Percentiles rank a stretch among this genome's conserved stretches.
Evolutionary conservation across 1,140 invertebrate species (phyloP).

Genomic region (Macrosteles quadrilineatus): DNA sequence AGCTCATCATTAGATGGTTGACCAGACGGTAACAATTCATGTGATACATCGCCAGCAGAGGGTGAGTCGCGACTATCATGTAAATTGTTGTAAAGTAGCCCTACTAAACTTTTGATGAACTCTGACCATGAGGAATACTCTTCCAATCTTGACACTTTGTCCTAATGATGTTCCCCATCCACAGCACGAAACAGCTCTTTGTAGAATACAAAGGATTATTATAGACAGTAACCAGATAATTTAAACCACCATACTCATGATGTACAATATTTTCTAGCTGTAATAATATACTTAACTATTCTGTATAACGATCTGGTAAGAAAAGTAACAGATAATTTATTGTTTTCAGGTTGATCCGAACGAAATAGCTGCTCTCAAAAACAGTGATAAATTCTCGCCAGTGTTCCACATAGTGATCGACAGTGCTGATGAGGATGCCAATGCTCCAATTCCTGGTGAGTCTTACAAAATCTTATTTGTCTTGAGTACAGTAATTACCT

Average conservation of each 20-base stretch:
- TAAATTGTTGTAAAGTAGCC: too few relatives aligned
- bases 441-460: neutral
- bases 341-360: slow-evolving; percentile 46
- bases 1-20: too few relatives aligned
- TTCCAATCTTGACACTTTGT: neutral
- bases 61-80: too few relatives aligned
- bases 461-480: too few relatives aligned
- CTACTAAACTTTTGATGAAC: too few relatives aligned
- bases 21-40: too few relatives aligned
- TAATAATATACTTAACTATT: neutral
- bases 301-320: neutral
- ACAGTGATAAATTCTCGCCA: slow-evolving; percentile 48
- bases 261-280: neutral
- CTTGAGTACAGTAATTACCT: too few relatives aligned
- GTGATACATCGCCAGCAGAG: too few relatives aligned
- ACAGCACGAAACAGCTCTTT: too few relatives aligned
- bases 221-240: neutral
- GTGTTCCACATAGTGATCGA: slow-evolving; percentile 50
- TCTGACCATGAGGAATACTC: too few relatives aligned
- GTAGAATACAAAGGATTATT: neutral
- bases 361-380: slow-evolving; percentile 49
- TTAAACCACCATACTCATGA: too few relatives aligned
- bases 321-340: neutral
- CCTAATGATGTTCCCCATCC: neutral
- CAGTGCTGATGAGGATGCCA: neutral